These are phyloP conservation scores for Hestina assimilis DNA, from an alignment of 1,140 invertebrate genomes.

Conservation along the genomic window DNA sequence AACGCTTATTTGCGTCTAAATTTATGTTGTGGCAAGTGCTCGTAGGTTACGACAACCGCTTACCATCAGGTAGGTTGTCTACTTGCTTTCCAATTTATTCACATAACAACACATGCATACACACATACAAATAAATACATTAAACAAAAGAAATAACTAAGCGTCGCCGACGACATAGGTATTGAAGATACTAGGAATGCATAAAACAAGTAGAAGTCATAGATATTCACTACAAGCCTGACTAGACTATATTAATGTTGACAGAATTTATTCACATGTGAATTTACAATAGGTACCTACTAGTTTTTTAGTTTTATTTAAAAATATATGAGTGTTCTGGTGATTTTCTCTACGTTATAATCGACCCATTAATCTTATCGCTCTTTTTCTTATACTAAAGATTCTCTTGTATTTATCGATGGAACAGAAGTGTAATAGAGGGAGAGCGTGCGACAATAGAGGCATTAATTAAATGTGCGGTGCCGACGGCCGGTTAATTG, in stretches of 20 bases:
- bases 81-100: no score
- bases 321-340: no score
- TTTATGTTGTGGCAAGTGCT: no score
- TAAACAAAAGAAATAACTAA: not conserved
- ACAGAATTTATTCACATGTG: no score
- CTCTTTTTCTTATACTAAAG: not conserved
- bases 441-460: conserved; percentile 15
- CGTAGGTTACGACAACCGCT: no score
- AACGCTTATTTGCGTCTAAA: no score
- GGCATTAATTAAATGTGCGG: conserved; percentile 21
- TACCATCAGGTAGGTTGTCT: no score
- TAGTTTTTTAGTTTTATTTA: no score
- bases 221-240: not conserved
- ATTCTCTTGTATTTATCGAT: not conserved
- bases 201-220: not conserved
- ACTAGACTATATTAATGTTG: no score
- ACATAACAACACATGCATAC: no score
- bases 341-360: not conserved
- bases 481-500: conserved; percentile 24
- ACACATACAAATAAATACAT: no score
- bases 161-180: not conserved
- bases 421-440: not conserved
- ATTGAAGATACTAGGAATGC: not conserved
- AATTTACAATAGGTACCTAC: no score
- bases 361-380: not conserved